Percentiles rank a stretch among this genome's conserved stretches.
Conservation (phyloP, 64 coral and sea anemone genomes). For the Stichodactyla helianthus region DNA sequence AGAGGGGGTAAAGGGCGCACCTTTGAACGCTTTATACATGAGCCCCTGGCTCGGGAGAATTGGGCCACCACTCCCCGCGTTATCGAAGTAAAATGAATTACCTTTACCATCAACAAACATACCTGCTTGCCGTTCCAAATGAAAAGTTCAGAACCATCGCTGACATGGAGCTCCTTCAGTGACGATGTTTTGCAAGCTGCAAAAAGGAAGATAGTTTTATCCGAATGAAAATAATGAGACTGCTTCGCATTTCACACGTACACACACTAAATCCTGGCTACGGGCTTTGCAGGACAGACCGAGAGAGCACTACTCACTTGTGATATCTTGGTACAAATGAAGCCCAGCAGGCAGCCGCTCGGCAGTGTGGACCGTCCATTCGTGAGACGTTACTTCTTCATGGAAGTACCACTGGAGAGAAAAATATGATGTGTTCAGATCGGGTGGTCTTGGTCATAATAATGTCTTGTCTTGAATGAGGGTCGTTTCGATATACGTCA, state of each 20-base stretch:
- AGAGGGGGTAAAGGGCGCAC: too few relatives aligned
- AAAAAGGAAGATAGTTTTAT: neutral
- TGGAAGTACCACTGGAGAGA: neutral
- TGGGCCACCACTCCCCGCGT: too few relatives aligned
- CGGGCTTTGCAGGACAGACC: too few relatives aligned
- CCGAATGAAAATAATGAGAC: too few relatives aligned
- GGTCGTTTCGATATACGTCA: too few relatives aligned
- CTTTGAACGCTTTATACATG: too few relatives aligned
- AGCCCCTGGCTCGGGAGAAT: too few relatives aligned
- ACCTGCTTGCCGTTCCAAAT: conserved; percentile 30
- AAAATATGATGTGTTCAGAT: neutral
- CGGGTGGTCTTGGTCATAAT: too few relatives aligned
- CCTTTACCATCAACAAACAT: neutral
- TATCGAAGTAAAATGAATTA: neutral
- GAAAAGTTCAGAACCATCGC: conserved; percentile 7
- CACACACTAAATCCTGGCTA: too few relatives aligned
- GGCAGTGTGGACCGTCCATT: conserved; percentile 38
- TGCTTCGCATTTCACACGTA: too few relatives aligned
- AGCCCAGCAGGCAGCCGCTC: conserved; percentile 49
- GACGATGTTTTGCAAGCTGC: conserved; percentile 5
- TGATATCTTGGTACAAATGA: conserved; percentile 68
- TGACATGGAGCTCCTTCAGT: neutral
- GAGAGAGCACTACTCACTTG: conserved; percentile 5
- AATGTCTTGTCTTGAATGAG: too few relatives aligned
- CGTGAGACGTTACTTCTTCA: neutral